Evolutionary conservation across 1,140 invertebrate species (phyloP).

Genomic region (Zaprionus gabonicus): DNA sequence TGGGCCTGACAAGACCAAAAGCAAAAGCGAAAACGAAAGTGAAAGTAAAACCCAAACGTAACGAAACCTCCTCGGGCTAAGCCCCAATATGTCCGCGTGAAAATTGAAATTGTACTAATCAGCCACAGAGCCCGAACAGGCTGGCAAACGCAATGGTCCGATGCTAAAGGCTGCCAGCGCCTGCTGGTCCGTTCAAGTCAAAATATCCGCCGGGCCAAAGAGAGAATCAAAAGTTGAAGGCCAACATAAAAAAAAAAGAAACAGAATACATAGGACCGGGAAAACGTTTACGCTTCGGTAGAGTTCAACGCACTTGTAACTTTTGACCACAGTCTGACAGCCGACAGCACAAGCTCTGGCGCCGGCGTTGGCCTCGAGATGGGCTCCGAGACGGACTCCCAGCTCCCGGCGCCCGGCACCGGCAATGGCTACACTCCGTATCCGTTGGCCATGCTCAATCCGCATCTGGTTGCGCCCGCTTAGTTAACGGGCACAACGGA

Average conservation of each 20-base stretch:
- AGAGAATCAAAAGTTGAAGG: conserved; percentile 35
- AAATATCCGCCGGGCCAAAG: conserved; percentile 37
- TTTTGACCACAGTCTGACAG: conserved; percentile 65
- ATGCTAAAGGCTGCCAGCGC: conserved; percentile 10
- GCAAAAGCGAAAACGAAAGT: conserved; percentile 28
- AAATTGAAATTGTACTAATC: conserved; percentile 79
- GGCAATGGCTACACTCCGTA: conserved; percentile 24
- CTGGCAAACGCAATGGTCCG: conserved; percentile 11
- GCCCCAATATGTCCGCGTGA: conserved; percentile 60
- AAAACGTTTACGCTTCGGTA: conserved; percentile 70
- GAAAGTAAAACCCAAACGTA: neutral
- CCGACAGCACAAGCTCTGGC: conserved; percentile 20
- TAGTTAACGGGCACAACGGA: conserved; percentile 46
- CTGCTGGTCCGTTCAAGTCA: conserved; percentile 37
- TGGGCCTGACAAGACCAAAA: conserved; percentile 51
- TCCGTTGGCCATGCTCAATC: conserved; percentile 34
- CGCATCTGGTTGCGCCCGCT: conserved; percentile 17
- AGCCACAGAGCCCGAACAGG: conserved; percentile 28
- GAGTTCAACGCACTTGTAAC: conserved; percentile 73
- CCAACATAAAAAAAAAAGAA: conserved; percentile 5
- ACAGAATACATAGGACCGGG: conserved; percentile 18
- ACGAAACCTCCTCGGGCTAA: conserved; percentile 21
- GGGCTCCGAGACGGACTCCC: neutral
- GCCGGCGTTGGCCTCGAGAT: neutral
- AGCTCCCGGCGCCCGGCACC: neutral